Evolutionary conservation across 2,888 invertebrate genomes (phyloP).

Genomic region (Seira musarum): DNA sequence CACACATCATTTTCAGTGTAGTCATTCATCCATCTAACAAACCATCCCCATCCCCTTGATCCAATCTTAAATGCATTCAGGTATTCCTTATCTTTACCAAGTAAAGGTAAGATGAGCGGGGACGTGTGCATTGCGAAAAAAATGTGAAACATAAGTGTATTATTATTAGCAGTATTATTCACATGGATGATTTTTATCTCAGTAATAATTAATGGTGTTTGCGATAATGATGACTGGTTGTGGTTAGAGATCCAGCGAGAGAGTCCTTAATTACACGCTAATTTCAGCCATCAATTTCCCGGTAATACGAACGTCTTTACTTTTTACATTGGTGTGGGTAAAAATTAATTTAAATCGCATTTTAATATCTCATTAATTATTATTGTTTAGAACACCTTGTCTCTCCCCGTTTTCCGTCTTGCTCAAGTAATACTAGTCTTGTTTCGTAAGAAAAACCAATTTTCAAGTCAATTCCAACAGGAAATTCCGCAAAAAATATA

Average conservation of each 20-base stretch:
- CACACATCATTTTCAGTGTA: conserved; percentile 8
- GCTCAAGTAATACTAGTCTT: conserved; percentile 17
- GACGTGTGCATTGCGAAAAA: no score
- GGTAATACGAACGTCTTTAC: conserved; percentile 52
- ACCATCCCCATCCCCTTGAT: background rate
- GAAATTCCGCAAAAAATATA: conserved; percentile 35
- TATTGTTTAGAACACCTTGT: conserved; percentile 51
- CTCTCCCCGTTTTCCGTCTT: conserved; percentile 13
- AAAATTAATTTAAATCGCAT: conserved; percentile 64
- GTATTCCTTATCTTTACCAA: no score
- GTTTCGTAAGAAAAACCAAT: background rate
- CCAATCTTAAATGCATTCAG: no score
- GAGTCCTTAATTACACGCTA: conserved; percentile 62
- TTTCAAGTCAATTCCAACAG: conserved; percentile 28
- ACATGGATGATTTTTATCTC: conserved; percentile 65
- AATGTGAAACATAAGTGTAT: background rate
- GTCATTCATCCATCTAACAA: conserved; percentile 20
- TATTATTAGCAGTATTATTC: conserved; percentile 51
- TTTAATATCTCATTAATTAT: conserved; percentile 63
- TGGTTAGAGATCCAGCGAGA: conserved; percentile 60
- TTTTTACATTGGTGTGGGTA: conserved; percentile 41
- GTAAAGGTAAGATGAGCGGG: no score
- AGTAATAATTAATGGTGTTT: conserved; percentile 64
- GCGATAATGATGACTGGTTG: conserved; percentile 58
- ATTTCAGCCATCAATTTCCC: conserved; percentile 62